Evolutionary conservation across 2,113 vertebrate species (phyloP).

Genomic region (Lethenteron reissneri): DNA sequence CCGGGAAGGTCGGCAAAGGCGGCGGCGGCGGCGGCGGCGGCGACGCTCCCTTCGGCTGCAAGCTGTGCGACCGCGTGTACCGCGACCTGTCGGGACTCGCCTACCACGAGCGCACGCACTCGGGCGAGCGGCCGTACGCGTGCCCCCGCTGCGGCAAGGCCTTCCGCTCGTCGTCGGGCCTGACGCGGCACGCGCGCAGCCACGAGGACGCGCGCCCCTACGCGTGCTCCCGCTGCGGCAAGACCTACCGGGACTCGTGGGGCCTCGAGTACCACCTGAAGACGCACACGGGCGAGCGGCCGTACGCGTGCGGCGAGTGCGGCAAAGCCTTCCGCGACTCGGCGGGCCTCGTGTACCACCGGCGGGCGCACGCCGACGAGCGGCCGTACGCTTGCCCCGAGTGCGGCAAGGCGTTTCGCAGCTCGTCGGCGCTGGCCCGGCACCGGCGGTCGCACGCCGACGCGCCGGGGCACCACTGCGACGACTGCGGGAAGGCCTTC

Average conservation of each 20-base stretch:
- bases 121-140: too few relatives aligned
- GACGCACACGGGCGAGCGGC: constrained; percentile 18
- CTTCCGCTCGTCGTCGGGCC: too few relatives aligned
- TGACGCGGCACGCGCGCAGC: too few relatives aligned
- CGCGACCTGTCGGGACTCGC: too few relatives aligned
- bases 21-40: too few relatives aligned
- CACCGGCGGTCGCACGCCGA: constrained; percentile 7
- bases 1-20: too few relatives aligned
- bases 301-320: constrained; percentile 16
- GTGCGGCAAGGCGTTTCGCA: constrained; percentile 8
- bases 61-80: too few relatives aligned
- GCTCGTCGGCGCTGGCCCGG: neutral
- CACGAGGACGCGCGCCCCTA: neutral
- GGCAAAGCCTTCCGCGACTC: constrained; percentile 16
- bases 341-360: constrained; percentile 15
- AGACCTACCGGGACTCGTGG: neutral
- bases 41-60: too few relatives aligned
- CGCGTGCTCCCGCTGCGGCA: neutral
- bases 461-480: neutral
- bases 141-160: too few relatives aligned
- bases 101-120: too few relatives aligned
- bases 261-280: neutral
- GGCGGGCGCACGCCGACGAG: constrained; percentile 17
- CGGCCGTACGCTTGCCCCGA: constrained; percentile 15
- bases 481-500: too few relatives aligned